Percentiles rank a stretch among this genome's conserved stretches.
Conservation (phyloP, 2,888 invertebrate species). For the Emmelina monodactyla region DNA sequence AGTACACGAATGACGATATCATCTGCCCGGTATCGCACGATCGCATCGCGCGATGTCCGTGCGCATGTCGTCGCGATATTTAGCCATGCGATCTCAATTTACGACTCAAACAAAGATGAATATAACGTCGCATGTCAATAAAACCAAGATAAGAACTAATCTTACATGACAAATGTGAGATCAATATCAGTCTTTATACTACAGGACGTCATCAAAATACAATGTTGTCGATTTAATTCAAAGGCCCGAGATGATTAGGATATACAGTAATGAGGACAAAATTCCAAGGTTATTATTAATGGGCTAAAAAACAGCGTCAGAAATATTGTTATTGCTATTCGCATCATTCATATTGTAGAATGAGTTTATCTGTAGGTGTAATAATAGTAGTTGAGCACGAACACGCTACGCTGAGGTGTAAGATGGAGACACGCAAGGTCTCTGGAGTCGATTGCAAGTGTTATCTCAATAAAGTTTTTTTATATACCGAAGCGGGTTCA, state of each 20-base stretch:
- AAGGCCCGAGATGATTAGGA: no score
- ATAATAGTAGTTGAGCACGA: constrained; percentile 51
- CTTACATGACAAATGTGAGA: no score
- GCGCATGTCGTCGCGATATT: constrained; percentile 12
- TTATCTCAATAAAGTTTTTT: constrained; percentile 67
- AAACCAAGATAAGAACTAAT: no score
- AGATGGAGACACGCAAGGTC: constrained; percentile 54
- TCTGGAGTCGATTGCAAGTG: constrained; percentile 51
- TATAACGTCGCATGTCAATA: constrained; percentile 42
- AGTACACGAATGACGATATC: constrained; percentile 19
- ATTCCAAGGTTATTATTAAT: no score
- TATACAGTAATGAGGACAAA: no score
- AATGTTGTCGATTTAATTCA: no score
- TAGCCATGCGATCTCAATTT: constrained; percentile 34
- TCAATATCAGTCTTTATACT: no score
- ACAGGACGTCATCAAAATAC: no score
- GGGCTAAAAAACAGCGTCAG: constrained; percentile 20
- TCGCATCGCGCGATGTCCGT: constrained; percentile 36
- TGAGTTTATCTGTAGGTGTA: constrained; percentile 38
- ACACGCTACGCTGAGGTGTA: constrained; percentile 35
- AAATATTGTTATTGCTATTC: constrained; percentile 27
- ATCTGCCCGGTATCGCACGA: constrained; percentile 31
- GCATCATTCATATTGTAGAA: constrained; percentile 38
- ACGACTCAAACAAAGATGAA: constrained; percentile 33
- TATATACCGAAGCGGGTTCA: constrained; percentile 62